These are phyloP conservation scores for Abscondita cerata DNA, from an alignment of 2,888 invertebrate species.

Conservation along the genomic window DNA sequence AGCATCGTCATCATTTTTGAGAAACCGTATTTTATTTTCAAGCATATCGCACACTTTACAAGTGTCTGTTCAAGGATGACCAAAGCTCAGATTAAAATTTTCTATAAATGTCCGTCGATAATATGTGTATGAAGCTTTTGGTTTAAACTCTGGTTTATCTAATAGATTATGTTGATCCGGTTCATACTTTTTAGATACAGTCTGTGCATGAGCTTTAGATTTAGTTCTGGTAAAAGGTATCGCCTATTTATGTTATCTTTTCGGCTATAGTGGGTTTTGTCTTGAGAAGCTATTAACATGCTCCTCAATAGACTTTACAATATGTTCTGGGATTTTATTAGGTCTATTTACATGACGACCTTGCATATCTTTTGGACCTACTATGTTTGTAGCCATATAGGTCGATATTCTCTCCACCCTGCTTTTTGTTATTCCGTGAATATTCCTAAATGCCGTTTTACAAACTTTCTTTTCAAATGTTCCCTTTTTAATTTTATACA, in stretches of 20 bases:
- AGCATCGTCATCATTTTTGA: not conserved
- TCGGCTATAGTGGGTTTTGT: too few relatives aligned
- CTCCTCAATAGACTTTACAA: not conserved
- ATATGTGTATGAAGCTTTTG: too few relatives aligned
- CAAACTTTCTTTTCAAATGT: too few relatives aligned
- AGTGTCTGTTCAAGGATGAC: not conserved
- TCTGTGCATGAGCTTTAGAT: slow-evolving; percentile 1
- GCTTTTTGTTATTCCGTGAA: too few relatives aligned
- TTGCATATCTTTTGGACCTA: not conserved
- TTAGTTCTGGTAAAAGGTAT: not conserved
- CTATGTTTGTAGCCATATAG: too few relatives aligned
- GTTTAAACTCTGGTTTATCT: too few relatives aligned
- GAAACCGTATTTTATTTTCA: slow-evolving; percentile 2
- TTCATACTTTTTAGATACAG: not conserved
- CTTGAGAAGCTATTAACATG: not conserved
- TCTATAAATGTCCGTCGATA: not conserved
- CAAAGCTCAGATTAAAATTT: slow-evolving; percentile 3
- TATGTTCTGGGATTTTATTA: not conserved
- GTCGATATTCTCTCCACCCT: too few relatives aligned
- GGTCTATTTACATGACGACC: not conserved
- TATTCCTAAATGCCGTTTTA: too few relatives aligned
- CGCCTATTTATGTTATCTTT: too few relatives aligned
- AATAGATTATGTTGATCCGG: too few relatives aligned
- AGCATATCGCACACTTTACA: slow-evolving; percentile 8
- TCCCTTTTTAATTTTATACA: too few relatives aligned